Base-by-base conservation (phyloP, 2,113 vertebrate genomes). In the Chionodraco myersi region DNA sequence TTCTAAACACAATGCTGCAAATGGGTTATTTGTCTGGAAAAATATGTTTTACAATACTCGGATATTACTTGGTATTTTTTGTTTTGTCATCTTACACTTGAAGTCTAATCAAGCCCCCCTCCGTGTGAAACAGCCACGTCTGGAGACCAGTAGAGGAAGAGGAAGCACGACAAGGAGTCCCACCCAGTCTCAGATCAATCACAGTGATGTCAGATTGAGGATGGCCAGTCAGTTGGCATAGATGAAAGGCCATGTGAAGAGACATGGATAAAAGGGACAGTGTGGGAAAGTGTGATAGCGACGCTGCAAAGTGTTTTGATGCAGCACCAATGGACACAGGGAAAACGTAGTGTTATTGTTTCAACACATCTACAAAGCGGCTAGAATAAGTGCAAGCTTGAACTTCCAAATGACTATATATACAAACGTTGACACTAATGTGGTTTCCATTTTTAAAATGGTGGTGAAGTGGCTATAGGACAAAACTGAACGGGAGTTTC, bases 161-260 rank as follows among this genome's bases (percentile, higher is more conserved):
- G 91, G 89, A 90, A 89, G 66, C 58, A 65, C 26, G 62, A 74
- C 72, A 61, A 14, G 64, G 84, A 86, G 79, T 70, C 83, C 81
- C 87, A 60, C 80, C 90, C 71, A 0, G 9, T 60, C 18, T 74
- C 77, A 56, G 82, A 91, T 91, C 90, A 89, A 70, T 89, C 83
- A 83, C 34, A 77, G 41, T 53, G 8, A 88, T 75, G 85, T 82
- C 82, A 86, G 69, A 56, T 60, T 84, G 77, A 93, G 75, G 87
- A 85, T 81, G 80, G 64, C 73, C 89, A 85, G 86, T 87, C 68
- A 70, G 77, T 80, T 79, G 83, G 83, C 84, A 72, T 0, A 36
- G 79, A 79, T 89, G 91, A 91, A 86, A 88, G 75, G 57, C 26
- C 21, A 36, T 62, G 80, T 70, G 77, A 67, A 67, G 52, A 61